Conservation (phyloP, 1,140 invertebrate genomes). For the Heliconius eleuchia region DNA sequence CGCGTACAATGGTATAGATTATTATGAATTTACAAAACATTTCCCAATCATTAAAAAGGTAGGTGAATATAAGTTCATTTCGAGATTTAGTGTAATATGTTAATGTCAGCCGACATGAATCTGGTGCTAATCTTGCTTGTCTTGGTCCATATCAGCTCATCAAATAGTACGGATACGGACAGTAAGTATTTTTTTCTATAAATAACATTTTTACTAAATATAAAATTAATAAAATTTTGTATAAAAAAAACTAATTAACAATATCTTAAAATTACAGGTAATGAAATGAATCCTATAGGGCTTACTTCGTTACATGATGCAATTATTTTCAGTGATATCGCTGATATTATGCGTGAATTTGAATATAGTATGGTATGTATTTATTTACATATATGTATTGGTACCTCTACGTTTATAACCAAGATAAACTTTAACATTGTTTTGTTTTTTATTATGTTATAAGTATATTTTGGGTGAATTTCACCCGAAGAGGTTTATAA, state of each 20-base stretch:
- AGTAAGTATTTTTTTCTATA: constrained; percentile 41
- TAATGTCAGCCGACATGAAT: constrained; percentile 19
- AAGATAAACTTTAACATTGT: too few relatives aligned
- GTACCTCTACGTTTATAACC: too few relatives aligned
- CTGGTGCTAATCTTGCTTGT: constrained; percentile 24
- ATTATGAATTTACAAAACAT: constrained; percentile 17
- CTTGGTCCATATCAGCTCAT: constrained; percentile 24
- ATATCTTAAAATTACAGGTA: constrained; percentile 26
- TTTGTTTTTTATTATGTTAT: too few relatives aligned
- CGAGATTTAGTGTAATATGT: background rate
- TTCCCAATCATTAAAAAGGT: background rate
- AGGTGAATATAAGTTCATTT: background rate
- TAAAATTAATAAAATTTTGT: background rate
- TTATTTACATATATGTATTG: background rate
- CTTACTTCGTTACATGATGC: constrained; percentile 62
- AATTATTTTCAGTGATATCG: constrained; percentile 68
- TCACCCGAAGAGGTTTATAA: background rate
- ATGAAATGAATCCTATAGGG: constrained; percentile 48
- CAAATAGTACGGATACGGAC: constrained; percentile 46
- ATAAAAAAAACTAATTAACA: background rate
- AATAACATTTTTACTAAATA: background rate
- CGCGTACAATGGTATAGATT: constrained; percentile 14
- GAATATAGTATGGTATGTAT: constrained; percentile 61
- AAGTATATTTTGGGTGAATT: too few relatives aligned
- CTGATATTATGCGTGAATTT: constrained; percentile 68